Base-by-base conservation (phyloP, 2,113 vertebrate species). In the Cololabis saira region DNA sequence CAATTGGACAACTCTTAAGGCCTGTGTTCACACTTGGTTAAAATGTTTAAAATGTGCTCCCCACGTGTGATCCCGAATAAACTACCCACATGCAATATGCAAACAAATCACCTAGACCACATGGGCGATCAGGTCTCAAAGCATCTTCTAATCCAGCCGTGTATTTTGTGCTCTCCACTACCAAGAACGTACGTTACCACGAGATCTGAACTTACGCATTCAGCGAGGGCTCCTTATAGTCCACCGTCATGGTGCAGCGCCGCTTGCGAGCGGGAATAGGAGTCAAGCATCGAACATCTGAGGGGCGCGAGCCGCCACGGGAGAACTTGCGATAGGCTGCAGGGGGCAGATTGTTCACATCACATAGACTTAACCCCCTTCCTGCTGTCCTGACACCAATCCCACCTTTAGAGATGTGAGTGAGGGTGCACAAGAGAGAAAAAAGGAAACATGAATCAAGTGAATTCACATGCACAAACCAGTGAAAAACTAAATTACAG, bases 141-240 rank as follows among this genome's bases (percentile, higher is more conserved):
- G 24, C 24, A 27, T 27, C 24, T 27, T 27, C 24, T 3, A 27
- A 5, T 27, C 24, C 24, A 27, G 24, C 24, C 24, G 2, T 27
- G 24, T 27, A 27, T 27, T 27, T 27, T 3, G 24, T 27, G 24
- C 24, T 27, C 5, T 27, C 24, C 24, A 27, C 5, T 27, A 27
- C 5, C 24, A 27, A n/a, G n/a, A n/a, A n/a, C n/a, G n/a, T n/a
- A n/a, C n/a, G n/a, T n/a, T 5, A 27, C 24, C 24, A 27, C 24
- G 3, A 27, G 24, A 27, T 27, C 3, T 18, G 8, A 42, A 73
- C 95, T 77, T 84, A 96, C 96, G 48, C 71, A 14, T 0, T 44
- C 37, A 96, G 66, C 0, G 87, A 93, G 11, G 97, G 98, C 37
- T 99, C 97, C 71, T 96, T 98, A 47, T 98, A 99, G 90, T 61